Base-by-base conservation (phyloP, 64 coral and sea anemone species). In the Stichodactyla helianthus region DNA sequence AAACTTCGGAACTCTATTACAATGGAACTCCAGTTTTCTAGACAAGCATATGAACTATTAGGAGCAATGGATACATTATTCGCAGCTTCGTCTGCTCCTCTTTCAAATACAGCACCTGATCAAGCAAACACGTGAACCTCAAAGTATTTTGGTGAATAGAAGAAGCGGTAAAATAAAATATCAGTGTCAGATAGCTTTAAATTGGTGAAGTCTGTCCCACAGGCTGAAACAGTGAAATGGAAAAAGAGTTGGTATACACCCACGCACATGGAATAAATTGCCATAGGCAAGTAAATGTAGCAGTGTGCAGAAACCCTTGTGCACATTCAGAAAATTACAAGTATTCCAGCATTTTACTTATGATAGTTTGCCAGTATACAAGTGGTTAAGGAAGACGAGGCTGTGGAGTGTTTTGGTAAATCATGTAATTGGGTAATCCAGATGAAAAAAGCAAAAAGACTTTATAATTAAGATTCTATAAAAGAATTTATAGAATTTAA, bases 1-100 rank as follows among this genome's bases (percentile, higher is more conserved):
- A 99, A 86, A 61, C 60, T 99, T 57, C 71, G 82, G 54, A 74
- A 92, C 51, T 92, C 82, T 26, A 71, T 99, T 51, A 62, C 82
- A 9, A 18, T 50, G 16, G 97, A 99, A 82, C 68, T 99, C 4
- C 58, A 79, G 6, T 99, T 95, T 77, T 84, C 92, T 17, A 83
- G 92, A 59, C 84, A 95, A 91, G 93, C 85, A 14, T 95, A 92
- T 79, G 97, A 99, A 79, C 82, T 99, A 4, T 88, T 99, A 52
- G 97, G 97, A 59, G 85, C 90, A 12, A 60, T 99, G 63, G 97
- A 99, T 88, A 95, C 93, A 83, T 74, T 99, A 67, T 99, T 99
- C 79, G 90, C 90, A 8, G 68, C 68, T 74, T 74, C 68, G 2
- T 74, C 68, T 74, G 25, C 68, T 74, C 68, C 68, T 27, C 22